Conservation (phyloP, 2,113 vertebrate species). For the Chionomys nivalis region DNA sequence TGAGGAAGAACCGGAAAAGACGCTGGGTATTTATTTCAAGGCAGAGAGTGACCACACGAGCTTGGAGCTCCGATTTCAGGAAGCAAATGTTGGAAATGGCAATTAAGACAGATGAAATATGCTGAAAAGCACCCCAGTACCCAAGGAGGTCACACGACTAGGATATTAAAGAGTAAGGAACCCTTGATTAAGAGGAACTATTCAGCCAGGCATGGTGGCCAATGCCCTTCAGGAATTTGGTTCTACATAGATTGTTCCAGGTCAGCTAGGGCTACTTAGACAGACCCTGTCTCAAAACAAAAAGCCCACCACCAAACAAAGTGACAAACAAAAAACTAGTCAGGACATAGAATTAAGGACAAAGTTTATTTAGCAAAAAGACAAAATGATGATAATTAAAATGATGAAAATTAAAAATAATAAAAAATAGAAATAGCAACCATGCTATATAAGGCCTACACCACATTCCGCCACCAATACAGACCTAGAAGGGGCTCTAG, state of each 20-base stretch:
- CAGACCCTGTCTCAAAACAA: background rate
- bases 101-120: background rate
- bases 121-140: no score
- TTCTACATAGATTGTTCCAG: background rate
- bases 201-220: background rate
- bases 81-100: background rate
- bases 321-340: background rate
- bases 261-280: background rate
- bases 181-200: background rate
- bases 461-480: background rate
- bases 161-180: background rate
- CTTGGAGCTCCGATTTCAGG: background rate
- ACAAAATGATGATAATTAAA: background rate
- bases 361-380: conserved; percentile 9
- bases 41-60: background rate
- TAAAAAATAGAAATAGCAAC: background rate
- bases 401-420: background rate
- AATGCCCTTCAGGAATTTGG: background rate
- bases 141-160: background rate
- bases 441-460: background rate
- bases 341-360: background rate
- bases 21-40: background rate
- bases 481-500: background rate
- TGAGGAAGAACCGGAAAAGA: background rate
- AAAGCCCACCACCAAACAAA: background rate